Evolutionary conservation across 2,888 invertebrate species (phyloP), one percentile per base, ranked within the genome.

Genomic region (Boloria selene): DNA sequence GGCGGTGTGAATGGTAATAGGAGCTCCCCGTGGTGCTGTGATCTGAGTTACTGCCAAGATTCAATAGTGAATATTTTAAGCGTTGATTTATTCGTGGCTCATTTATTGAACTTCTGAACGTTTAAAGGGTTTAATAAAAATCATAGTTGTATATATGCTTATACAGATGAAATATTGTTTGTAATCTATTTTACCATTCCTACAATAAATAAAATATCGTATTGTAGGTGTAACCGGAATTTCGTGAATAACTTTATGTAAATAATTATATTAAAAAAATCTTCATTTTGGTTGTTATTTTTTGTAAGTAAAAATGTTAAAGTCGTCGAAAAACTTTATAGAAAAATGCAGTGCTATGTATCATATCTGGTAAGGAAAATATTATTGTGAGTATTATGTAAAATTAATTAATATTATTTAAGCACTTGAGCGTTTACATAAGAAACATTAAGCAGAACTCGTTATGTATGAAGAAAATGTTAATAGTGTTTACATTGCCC

Each of bases 61-160:
- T 90, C 89, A 89, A 91, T 90, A 89, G 83, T 90, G 91, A 92
- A 91, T 90, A 90, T 89, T 90, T 90, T 87, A 91, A 85, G 83
- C 82, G 73, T 79, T 86, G 86, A 90, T 89, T 89, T 89, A 90
- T 88, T 82, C 77, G 77, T 74, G 74, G 79, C 76, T 79, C 77
- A 79, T 79, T 74, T 70, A 68, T 73, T 72, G 68, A 70, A 67
- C 69, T 70, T 68, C 67, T 67, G 53, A 53, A 45, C n/a, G 22
- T 59, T 58, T 64, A 64, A n/a, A 14, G 26, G 17, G 3, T 52
- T 52, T 22, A 56, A 45, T 45, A 56, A 45, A 45, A 45, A 56
- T 38, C 10, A 38, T 38, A 7, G 31, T 7, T 10, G 10, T 38
- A 38, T 38, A 38, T 38, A 10, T 7, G 1, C 10, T 10, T 38